Evolutionary conservation across 2,113 vertebrate species (phyloP).

Genomic region (Oenanthe oenanthe): DNA sequence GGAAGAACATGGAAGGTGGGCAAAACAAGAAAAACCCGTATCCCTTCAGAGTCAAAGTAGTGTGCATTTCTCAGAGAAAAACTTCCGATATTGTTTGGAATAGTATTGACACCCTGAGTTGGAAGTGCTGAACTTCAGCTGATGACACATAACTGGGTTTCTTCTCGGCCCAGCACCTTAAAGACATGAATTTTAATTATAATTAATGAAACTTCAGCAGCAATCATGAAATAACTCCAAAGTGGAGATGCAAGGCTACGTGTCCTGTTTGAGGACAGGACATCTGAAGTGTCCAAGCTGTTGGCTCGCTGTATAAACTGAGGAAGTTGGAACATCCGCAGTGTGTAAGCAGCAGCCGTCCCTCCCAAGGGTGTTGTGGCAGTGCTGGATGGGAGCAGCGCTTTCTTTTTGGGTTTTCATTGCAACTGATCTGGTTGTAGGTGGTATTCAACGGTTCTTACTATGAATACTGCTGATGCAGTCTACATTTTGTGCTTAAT

Average conservation of each 20-base stretch:
- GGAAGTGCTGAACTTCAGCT: neutral
- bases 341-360: neutral
- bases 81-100: neutral
- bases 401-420: neutral
- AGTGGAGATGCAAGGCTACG: neutral
- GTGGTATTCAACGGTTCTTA: neutral
- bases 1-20: neutral
- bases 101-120: neutral
- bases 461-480: neutral
- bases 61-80: neutral
- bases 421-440: neutral
- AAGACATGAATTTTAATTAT: neutral
- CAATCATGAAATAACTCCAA: neutral
- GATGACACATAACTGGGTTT: neutral
- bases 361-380: neutral
- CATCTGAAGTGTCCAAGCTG: neutral
- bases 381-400: neutral
- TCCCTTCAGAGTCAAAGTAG: neutral
- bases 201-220: neutral
- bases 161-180: neutral
- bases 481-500: neutral
- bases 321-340: conserved; percentile 31
- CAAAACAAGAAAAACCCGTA: neutral
- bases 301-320: neutral
- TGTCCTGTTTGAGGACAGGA: neutral